Percentiles rank a stretch among this genome's conserved stretches.
phyloP scores from a whole-genome alignment of 2,113 vertebrate species.

The Microcebus griseorufus region DNA sequence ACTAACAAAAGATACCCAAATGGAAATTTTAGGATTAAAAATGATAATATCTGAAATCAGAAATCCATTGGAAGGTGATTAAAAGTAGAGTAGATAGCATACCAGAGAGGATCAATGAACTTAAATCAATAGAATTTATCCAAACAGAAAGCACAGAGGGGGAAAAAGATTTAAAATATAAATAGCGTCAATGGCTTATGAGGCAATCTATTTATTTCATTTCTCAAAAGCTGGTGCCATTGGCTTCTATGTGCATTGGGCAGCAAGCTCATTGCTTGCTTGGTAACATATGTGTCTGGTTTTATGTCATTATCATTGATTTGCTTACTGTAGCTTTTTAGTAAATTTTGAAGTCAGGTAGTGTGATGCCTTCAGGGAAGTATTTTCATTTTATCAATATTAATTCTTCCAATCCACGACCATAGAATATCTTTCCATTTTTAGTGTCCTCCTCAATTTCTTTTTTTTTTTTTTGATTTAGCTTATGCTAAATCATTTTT shows the following conservation, averaged over 20 bases:
- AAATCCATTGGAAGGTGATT: neutral
- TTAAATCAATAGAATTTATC: neutral
- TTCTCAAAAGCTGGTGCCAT: no score
- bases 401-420: no score
- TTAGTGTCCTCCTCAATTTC: no score
- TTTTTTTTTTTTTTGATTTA: neutral
- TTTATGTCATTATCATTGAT: no score
- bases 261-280: no score
- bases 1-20: neutral
- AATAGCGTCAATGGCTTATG: neutral
- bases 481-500: slow-evolving; percentile 40
- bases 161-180: neutral
- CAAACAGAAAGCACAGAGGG: neutral
- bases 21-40: neutral
- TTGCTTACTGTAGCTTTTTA: no score
- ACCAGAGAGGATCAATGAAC: neutral
- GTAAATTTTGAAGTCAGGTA: no score
- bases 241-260: no score
- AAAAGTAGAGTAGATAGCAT: neutral
- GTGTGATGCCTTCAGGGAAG: no score
- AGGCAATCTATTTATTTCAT: neutral
- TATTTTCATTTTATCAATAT: no score
- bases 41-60: neutral
- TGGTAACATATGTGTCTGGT: no score
- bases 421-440: no score